A percentile compares a stretch with the other conserved stretches of the same genome.
Evolutionary conservation across 2,797 vertebrate genomes (phyloP).

Genomic region (Rachycentron canadum): DNA sequence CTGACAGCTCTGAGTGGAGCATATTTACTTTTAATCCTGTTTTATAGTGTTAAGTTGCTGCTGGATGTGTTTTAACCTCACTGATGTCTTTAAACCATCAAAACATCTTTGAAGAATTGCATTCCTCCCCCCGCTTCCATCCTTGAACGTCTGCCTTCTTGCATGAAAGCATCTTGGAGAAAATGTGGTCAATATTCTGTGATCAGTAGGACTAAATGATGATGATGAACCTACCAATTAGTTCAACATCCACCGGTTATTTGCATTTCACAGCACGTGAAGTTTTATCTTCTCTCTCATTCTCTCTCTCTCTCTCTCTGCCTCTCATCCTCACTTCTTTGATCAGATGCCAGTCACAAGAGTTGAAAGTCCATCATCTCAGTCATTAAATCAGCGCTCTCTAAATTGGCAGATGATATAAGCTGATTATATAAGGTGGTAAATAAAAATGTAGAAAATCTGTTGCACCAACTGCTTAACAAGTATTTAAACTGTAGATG

Average conservation of each 20-base stretch:
- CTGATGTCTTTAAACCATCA: slow-evolving; percentile 32
- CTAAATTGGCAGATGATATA: slow-evolving; percentile 5
- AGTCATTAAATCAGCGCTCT: slow-evolving; percentile 23
- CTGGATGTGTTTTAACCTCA: slow-evolving; percentile 3
- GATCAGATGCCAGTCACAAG: slow-evolving; percentile 40
- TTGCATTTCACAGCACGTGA: slow-evolving; percentile 31
- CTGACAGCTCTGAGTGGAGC: slow-evolving; percentile 2
- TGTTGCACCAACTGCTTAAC: slow-evolving; percentile 26
- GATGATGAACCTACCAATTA: slow-evolving; percentile 22
- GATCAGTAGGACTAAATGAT: slow-evolving; percentile 54
- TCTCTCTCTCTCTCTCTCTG: neutral
- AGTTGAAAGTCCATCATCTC: slow-evolving; percentile 34
- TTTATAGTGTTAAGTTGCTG: slow-evolving; percentile 14
- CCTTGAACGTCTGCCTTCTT: slow-evolving; percentile 26
- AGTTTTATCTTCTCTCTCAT: slow-evolving; percentile 6
- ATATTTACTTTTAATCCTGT: slow-evolving; percentile 3
- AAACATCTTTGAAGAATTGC: slow-evolving; percentile 30
- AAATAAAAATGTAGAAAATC: slow-evolving; percentile 29
- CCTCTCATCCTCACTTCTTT: slow-evolving; percentile 35
- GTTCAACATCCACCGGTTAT: slow-evolving; percentile 34
- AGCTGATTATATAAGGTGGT: slow-evolving; percentile 32
- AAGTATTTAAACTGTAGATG: slow-evolving; percentile 20
- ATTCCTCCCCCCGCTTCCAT: slow-evolving; percentile 20
- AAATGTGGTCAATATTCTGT: slow-evolving; percentile 34
- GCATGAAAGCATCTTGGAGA: slow-evolving; percentile 24